Conservation (phyloP, 2,797 vertebrate species). For the Gadopsis marmoratus region DNA sequence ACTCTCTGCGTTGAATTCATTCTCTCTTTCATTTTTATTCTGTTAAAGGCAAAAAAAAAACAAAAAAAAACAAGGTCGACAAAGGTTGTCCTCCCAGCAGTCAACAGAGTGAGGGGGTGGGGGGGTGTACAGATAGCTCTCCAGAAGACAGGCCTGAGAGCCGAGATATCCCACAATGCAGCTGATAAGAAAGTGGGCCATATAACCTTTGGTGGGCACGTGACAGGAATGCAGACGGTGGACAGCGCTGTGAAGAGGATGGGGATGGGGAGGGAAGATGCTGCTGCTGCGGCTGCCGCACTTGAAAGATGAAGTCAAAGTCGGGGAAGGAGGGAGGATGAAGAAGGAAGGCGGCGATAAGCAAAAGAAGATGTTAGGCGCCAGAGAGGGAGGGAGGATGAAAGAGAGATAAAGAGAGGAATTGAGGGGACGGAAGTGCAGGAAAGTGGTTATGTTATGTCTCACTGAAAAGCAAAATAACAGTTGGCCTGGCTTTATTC, state of each 20-base stretch:
- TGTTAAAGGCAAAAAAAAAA: constrained; percentile 76
- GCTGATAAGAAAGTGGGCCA: constrained; percentile 90
- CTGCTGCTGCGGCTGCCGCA: constrained; percentile 62
- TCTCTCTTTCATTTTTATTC: constrained; percentile 83
- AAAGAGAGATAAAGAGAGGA: constrained; percentile 57
- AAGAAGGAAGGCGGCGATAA: constrained; percentile 79
- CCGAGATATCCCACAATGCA: constrained; percentile 87
- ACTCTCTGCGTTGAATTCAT: constrained; percentile 67
- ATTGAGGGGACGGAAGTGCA: constrained; percentile 47
- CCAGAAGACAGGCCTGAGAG: constrained; percentile 79
- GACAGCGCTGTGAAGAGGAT: constrained; percentile 69
- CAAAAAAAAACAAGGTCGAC: constrained; percentile 82
- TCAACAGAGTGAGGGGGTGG: constrained; percentile 71
- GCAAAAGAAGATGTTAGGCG: constrained; percentile 79
- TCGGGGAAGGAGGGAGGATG: constrained; percentile 68
- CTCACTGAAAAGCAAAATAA: constrained; percentile 66
- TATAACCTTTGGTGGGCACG: constrained; percentile 82
- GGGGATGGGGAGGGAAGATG: constrained; percentile 68
- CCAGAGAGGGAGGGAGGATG: constrained; percentile 57
- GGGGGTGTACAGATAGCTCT: constrained; percentile 75
- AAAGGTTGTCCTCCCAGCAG: constrained; percentile 79
- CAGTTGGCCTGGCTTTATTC: constrained; percentile 53
- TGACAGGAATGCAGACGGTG: constrained; percentile 86
- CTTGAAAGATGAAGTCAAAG: constrained; percentile 83
- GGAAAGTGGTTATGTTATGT: constrained; percentile 56